Evolutionary conservation across 2,797 vertebrate species (phyloP).

Genomic region (Coregonus sp.): DNA sequence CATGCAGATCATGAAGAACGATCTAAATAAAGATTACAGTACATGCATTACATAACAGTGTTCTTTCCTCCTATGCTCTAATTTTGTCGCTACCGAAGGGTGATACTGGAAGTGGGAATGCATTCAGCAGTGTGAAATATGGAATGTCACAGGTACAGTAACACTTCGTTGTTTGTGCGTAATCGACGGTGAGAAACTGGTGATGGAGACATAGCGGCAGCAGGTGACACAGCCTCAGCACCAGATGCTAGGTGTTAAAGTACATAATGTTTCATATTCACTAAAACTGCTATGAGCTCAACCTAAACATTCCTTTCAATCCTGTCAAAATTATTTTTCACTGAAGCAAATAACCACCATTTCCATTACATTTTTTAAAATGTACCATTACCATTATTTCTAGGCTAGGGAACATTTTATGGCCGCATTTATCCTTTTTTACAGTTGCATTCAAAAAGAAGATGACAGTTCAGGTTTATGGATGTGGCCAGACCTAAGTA

Average conservation of each 20-base stretch:
- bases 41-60: too few species aligned
- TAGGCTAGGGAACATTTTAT: not conserved
- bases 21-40: too few species aligned
- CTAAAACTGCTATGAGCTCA: not conserved
- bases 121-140: slow-evolving; percentile 22
- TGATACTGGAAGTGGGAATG: not conserved
- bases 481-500: slow-evolving; percentile 27
- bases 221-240: not conserved
- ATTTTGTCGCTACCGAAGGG: not conserved
- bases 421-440: not conserved
- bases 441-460: not conserved
- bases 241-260: slow-evolving; percentile 23
- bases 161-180: slow-evolving; percentile 2
- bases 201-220: slow-evolving; percentile 15
- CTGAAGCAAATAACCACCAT: slow-evolving; percentile 1
- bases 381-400: not conserved
- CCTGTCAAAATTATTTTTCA: not conserved
- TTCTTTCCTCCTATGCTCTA: not conserved
- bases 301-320: not conserved
- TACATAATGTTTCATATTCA: slow-evolving; percentile 20
- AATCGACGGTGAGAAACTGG: slow-evolving; percentile 30
- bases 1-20: too few species aligned
- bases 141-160: slow-evolving; percentile 5
- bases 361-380: not conserved
- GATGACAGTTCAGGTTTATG: not conserved